Evolutionary conservation across 2,888 invertebrate species (phyloP).

Genomic region (Cyclophora punctaria): DNA sequence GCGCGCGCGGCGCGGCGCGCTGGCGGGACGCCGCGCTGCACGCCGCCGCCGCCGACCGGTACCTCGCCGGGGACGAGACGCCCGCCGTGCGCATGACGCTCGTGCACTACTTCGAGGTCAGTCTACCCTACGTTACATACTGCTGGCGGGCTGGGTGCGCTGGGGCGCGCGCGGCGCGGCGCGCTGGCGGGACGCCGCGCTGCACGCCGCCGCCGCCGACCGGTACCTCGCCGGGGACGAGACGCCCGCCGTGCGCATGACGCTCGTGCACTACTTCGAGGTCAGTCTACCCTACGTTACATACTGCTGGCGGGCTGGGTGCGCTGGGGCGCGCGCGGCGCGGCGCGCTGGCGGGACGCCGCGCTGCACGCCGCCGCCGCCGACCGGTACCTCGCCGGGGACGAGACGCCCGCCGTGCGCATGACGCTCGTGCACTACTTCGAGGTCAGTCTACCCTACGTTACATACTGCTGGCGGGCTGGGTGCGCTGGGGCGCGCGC

Average conservation of each 20-base stretch:
- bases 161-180: conserved; percentile 79
- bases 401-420: conserved; percentile 58
- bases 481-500: conserved; percentile 79
- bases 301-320: conserved; percentile 80
- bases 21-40: conserved; percentile 78
- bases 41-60: conserved; percentile 77
- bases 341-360: conserved; percentile 78
- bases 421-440: conserved; percentile 76
- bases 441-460: too few relatives aligned
- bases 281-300: too few relatives aligned
- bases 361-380: conserved; percentile 77
- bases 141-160: conserved; percentile 47
- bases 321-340: conserved; percentile 78
- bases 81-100: conserved; percentile 65
- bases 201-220: conserved; percentile 77
- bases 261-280: conserved; percentile 77
- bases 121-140: neutral
- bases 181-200: conserved; percentile 77
- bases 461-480: conserved; percentile 79
- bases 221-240: conserved; percentile 75
- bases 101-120: conserved; percentile 77
- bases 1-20: conserved; percentile 76
- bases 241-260: conserved; percentile 56
- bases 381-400: conserved; percentile 76
- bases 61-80: conserved; percentile 69